Evolutionary conservation across 2,888 invertebrate genomes (phyloP).

Genomic region (Julus scandinavius): DNA sequence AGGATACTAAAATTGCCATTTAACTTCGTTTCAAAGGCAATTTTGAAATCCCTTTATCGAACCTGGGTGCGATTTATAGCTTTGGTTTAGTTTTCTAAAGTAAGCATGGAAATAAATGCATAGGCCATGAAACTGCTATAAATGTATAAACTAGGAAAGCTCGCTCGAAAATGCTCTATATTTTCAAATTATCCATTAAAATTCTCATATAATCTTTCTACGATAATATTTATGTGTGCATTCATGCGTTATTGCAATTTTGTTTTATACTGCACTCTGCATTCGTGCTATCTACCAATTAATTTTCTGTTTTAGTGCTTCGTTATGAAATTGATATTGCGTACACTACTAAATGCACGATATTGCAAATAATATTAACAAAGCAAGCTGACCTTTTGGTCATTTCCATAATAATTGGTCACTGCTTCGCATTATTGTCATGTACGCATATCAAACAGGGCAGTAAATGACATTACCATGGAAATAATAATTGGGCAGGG

Average conservation of each 20-base stretch:
- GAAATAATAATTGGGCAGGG: not conserved
- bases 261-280: not conserved
- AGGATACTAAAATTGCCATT: not conserved
- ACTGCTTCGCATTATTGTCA: constrained; percentile 4
- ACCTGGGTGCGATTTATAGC: not conserved
- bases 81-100: not conserved
- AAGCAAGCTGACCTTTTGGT: constrained; percentile 13
- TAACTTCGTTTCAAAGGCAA: not conserved
- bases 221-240: not conserved
- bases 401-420: constrained; percentile 43
- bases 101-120: not conserved
- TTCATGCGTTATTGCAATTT: not conserved
- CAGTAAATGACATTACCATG: constrained; percentile 30
- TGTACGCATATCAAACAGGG: not conserved
- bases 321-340: not conserved
- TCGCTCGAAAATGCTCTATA: not conserved
- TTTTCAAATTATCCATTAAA: not conserved
- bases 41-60: not conserved
- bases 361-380: not conserved
- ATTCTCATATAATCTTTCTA: constrained; percentile 12
- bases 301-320: not conserved
- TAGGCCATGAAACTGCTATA: not conserved
- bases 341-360: not conserved
- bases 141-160: not conserved
- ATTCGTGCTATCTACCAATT: not conserved